These are phyloP conservation scores for Triplophysa rosa DNA, from an alignment of 2,113 vertebrate genomes.

Conservation along the genomic window DNA sequence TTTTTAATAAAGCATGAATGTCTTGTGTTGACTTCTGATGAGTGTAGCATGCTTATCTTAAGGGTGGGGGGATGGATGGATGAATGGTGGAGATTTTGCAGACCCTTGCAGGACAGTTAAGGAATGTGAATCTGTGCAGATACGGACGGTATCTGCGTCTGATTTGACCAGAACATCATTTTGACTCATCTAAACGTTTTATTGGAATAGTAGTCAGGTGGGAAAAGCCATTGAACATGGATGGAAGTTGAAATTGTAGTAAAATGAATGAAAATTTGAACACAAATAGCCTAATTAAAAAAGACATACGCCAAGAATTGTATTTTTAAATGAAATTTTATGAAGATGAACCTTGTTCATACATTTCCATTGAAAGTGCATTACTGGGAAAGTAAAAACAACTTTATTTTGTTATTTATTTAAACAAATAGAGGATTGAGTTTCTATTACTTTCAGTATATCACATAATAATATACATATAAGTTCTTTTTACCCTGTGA, in stretches of 20 bases:
- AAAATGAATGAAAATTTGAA: no score
- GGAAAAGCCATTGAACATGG: no score
- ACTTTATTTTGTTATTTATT: neutral
- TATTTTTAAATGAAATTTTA: no score
- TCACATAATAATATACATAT: no score
- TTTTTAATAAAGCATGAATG: slow-evolving; percentile 52
- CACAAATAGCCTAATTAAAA: no score
- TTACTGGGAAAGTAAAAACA: neutral
- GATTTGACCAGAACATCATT: no score
- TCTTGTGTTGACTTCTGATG: slow-evolving; percentile 31
- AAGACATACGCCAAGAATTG: no score
- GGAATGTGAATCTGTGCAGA: neutral
- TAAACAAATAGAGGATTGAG: neutral
- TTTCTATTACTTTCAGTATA: neutral
- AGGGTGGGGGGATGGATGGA: slow-evolving; percentile 1
- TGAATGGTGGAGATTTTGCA: neutral
- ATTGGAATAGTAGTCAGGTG: no score
- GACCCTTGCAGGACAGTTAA: neutral
- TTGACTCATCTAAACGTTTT: no score
- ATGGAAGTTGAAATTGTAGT: no score
- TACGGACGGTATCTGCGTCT: no score
- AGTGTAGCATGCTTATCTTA: slow-evolving; percentile 8
- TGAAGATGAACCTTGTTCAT: neutral
- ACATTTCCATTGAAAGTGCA: neutral
- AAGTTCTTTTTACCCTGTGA: no score